These are phyloP conservation scores for Pachypsylla venusta DNA, from an alignment of 1,140 invertebrate genomes.

Conservation along the genomic window DNA sequence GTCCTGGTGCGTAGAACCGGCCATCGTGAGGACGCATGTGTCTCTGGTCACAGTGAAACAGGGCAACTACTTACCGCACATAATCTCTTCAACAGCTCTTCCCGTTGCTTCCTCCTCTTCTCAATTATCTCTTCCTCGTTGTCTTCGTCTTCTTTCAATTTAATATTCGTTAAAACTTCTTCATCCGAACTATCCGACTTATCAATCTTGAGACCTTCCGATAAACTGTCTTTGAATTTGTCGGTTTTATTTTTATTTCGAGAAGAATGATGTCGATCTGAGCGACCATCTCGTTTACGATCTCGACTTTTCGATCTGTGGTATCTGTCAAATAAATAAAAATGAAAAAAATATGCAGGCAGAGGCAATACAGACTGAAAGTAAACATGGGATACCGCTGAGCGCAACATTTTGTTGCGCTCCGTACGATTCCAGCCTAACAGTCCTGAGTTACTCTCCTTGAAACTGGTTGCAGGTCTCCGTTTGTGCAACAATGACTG, in stretches of 20 bases:
- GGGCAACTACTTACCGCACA: conserved; percentile 1
- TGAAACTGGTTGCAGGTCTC: too few species aligned
- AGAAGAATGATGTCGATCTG: not conserved
- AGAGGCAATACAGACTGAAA: too few species aligned
- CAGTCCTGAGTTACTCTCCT: too few species aligned
- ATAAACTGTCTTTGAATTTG: conserved; percentile 67
- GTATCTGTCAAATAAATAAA: conserved; percentile 8
- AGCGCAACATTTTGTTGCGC: too few species aligned
- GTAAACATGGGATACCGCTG: too few species aligned
- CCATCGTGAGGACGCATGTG: too few species aligned
- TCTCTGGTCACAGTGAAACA: too few species aligned
- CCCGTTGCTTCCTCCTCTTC: conserved; percentile 68
- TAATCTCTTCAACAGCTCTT: conserved; percentile 58
- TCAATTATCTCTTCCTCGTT: conserved; percentile 91
- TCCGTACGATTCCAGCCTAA: too few species aligned
- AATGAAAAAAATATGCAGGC: not conserved
- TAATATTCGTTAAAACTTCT: conserved; percentile 43
- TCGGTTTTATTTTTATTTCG: conserved; percentile 29
- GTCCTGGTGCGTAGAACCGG: too few species aligned
- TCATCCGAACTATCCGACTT: conserved; percentile 43
- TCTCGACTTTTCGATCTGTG: conserved; percentile 15
- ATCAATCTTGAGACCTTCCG: conserved; percentile 55
- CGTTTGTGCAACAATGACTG: too few species aligned
- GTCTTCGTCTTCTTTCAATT: conserved; percentile 78
- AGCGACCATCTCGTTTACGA: not conserved